Conservation (phyloP, 2,797 vertebrate genomes). For the Trematomus bernacchii region DNA sequence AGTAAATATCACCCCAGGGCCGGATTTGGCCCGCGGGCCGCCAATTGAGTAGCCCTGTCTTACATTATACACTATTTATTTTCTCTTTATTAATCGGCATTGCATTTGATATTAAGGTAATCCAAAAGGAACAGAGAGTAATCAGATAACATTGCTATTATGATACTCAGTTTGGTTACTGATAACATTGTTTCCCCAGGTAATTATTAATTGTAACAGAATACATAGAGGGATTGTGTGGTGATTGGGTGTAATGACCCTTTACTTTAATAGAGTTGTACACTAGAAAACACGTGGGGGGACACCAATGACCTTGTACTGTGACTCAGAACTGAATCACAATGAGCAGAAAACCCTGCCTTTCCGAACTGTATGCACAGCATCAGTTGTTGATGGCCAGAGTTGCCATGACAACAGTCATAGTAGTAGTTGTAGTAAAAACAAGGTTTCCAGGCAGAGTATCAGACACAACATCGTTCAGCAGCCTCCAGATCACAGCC, state of each 20-base stretch:
- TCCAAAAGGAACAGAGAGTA: no score
- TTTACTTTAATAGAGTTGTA: not conserved
- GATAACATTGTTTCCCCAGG: no score
- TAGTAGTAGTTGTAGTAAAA: conserved; percentile 1
- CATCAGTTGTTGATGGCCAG: not conserved
- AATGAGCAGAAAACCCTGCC: not conserved
- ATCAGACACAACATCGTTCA: not conserved
- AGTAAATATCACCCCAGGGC: no score
- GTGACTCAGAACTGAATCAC: not conserved
- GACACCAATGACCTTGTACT: conserved; percentile 5
- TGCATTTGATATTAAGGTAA: no score
- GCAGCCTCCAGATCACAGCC: conserved; percentile 3
- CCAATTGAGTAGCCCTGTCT: no score
- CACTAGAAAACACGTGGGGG: not conserved
- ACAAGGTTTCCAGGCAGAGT: not conserved
- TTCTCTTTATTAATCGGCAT: no score
- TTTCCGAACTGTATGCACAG: not conserved
- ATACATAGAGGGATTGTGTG: no score
- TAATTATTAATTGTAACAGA: no score
- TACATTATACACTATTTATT: no score
- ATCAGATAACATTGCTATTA: no score
- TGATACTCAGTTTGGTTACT: no score
- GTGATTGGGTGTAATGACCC: not conserved
- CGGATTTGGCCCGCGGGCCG: no score
- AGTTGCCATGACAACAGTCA: not conserved